These are phyloP conservation scores for Cochlearius cochlearius DNA, from an alignment of 2,113 vertebrate species.

Conservation along the genomic window DNA sequence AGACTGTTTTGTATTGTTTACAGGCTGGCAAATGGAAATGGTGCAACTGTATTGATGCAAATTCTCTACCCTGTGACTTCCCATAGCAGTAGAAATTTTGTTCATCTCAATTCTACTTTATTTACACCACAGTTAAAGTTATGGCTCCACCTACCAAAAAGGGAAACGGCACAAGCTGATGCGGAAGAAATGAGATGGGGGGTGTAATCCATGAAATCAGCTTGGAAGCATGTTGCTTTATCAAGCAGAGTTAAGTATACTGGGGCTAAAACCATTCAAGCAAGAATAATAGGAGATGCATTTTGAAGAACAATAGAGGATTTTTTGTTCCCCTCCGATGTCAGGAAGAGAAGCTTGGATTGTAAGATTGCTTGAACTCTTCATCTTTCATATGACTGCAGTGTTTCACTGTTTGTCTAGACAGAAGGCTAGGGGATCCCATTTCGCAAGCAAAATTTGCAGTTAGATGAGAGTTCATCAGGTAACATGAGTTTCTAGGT, in stretches of 20 bases:
- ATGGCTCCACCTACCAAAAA: background rate
- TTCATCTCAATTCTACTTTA: background rate
- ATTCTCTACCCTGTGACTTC: background rate
- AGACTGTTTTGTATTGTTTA: background rate
- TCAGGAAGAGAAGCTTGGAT: background rate
- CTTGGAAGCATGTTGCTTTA: background rate
- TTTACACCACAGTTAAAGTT: background rate
- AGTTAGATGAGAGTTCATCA: background rate
- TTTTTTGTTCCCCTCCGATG: background rate
- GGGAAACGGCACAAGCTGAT: background rate
- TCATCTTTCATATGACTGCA: background rate
- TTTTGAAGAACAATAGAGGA: background rate
- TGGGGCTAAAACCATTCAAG: background rate
- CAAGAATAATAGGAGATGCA: background rate
- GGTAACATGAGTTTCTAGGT: background rate
- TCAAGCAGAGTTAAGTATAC: fast-evolving
- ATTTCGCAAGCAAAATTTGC: background rate
- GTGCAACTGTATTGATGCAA: background rate
- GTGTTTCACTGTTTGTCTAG: background rate
- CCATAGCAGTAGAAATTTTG: background rate
- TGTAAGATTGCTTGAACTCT: background rate
- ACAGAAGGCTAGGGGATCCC: background rate
- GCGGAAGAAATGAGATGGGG: background rate
- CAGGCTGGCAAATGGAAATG: background rate
- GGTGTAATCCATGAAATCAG: background rate